A percentile compares a stretch with the other conserved stretches of the same genome.
Evolutionary conservation across 2,888 invertebrate species (phyloP).

Genomic region (Heteromurus nitidus): DNA sequence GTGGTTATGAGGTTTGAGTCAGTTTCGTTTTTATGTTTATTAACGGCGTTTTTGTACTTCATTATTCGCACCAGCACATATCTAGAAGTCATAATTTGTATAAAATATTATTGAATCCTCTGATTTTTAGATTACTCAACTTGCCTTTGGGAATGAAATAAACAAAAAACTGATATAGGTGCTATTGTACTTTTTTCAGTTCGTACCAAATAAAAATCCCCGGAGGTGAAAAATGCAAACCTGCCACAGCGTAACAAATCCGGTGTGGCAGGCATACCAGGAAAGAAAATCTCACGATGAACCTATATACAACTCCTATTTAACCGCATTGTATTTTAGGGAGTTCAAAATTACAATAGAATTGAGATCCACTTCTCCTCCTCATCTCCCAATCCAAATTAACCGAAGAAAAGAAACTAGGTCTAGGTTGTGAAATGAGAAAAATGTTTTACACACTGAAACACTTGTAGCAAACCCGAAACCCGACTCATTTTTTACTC

Average conservation of each 20-base stretch:
- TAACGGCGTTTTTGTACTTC: too few relatives aligned
- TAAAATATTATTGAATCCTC: neutral
- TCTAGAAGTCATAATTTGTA: neutral
- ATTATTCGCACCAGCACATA: neutral
- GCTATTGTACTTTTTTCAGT: neutral
- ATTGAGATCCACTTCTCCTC: conserved; percentile 9
- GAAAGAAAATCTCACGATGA: conserved; percentile 12
- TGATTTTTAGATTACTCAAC: neutral
- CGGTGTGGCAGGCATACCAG: conserved; percentile 25
- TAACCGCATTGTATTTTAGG: too few relatives aligned
- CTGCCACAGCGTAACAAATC: conserved; percentile 36
- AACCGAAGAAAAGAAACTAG: conserved; percentile 6
- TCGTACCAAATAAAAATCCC: neutral
- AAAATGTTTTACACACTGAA: conserved; percentile 17
- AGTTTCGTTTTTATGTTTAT: too few relatives aligned
- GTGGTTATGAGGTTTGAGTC: too few relatives aligned
- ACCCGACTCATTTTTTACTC: conserved; percentile 24
- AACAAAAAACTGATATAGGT: conserved; percentile 5
- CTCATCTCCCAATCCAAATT: conserved; percentile 1
- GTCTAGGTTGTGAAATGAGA: conserved; percentile 1
- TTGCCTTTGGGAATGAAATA: neutral
- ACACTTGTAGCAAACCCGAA: conserved; percentile 38
- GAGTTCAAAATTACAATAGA: neutral
- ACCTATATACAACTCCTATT: neutral
- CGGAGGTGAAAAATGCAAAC: conserved; percentile 9